Percentiles rank a stretch among this genome's conserved stretches.
These are phyloP conservation scores for Leucophora obtusa DNA, from an alignment of 2,888 invertebrate species.

Conservation along the genomic window DNA sequence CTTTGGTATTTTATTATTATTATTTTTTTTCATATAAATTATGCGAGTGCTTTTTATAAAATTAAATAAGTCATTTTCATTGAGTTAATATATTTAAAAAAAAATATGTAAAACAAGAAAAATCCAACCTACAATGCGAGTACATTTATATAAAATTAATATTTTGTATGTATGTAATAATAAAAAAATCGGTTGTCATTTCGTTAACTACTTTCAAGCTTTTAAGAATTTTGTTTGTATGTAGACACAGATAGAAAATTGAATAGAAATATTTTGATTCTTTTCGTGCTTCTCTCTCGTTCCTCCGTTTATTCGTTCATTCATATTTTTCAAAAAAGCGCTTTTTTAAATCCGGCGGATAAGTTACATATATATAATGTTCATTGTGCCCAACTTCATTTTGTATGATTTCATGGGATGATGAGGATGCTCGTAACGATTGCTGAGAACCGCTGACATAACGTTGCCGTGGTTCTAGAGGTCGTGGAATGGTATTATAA, in stretches of 20 bases:
- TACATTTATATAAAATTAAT: slow-evolving; percentile 36
- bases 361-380: slow-evolving; percentile 92
- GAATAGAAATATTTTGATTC: background rate
- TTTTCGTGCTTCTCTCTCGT: background rate
- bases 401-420: slow-evolving; percentile 78
- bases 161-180: background rate
- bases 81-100: background rate
- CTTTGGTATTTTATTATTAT: slow-evolving; percentile 57
- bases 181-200: slow-evolving; percentile 21
- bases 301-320: slow-evolving; percentile 58
- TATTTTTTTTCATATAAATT: slow-evolving; percentile 26
- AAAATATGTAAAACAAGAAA: background rate
- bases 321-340: slow-evolving; percentile 84
- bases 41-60: slow-evolving; percentile 48
- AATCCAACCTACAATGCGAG: slow-evolving; percentile 42
- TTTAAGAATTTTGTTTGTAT: background rate
- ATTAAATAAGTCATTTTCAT: background rate
- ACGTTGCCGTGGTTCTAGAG: slow-evolving; percentile 73
- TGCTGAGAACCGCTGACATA: slow-evolving; percentile 74
- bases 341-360: slow-evolving; percentile 91
- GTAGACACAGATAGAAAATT: background rate
- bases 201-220: slow-evolving; percentile 39
- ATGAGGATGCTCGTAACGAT: slow-evolving; percentile 75
- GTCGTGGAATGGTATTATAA: slow-evolving; percentile 74
- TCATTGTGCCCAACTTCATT: slow-evolving; percentile 83